Conservation (phyloP, 2,888 invertebrate species). For the Malthinus seriepunctatus region DNA sequence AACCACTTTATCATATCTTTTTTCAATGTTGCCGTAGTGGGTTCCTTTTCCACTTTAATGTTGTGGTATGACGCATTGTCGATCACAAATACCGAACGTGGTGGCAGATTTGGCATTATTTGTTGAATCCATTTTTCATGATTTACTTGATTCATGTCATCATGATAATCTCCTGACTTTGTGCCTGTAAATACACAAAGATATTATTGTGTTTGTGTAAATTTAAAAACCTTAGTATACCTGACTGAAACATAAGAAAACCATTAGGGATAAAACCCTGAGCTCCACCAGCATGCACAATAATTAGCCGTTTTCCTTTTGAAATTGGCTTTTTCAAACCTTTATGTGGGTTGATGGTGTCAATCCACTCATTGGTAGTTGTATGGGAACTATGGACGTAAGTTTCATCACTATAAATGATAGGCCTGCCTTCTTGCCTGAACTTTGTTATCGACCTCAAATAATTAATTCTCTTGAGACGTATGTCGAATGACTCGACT, state of each 20-base stretch:
- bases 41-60: too few species aligned
- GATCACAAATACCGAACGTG: neutral
- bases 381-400: constrained; percentile 11
- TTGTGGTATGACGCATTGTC: too few species aligned
- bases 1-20: neutral
- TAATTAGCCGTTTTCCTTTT: neutral
- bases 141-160: constrained; percentile 1
- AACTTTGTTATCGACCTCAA: constrained; percentile 1
- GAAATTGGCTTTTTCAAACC: too few species aligned
- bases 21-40: too few species aligned
- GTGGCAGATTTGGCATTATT: neutral
- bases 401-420: constrained; percentile 15
- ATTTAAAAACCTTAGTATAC: too few species aligned
- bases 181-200: too few species aligned
- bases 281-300: neutral
- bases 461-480: constrained; percentile 3
- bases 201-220: too few species aligned
- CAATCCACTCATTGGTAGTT: neutral
- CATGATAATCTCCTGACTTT: constrained; percentile 3
- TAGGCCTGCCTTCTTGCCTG: constrained; percentile 2
- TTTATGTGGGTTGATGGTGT: too few species aligned
- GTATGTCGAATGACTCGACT: too few species aligned
- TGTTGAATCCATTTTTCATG: neutral
- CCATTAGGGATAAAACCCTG: constrained; percentile 1
- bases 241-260: constrained; percentile 2